These are phyloP conservation scores for Lathamus discolor DNA, from an alignment of 2,113 vertebrate genomes.

Conservation along the genomic window DNA sequence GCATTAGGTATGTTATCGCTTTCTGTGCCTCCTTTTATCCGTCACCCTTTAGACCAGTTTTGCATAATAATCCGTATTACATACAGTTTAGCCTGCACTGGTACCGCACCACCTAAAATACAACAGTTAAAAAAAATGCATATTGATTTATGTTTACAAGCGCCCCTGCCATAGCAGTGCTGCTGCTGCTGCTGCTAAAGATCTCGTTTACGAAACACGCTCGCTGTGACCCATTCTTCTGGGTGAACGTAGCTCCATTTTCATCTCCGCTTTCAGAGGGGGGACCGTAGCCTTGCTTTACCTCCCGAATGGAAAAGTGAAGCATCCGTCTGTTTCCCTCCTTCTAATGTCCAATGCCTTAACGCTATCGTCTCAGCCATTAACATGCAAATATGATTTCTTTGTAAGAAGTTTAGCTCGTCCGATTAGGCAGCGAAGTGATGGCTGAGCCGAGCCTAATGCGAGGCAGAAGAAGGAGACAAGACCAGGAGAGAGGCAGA, in stretches of 20 bases:
- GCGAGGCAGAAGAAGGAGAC: not conserved
- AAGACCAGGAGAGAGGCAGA: not conserved
- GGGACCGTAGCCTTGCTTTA: not conserved
- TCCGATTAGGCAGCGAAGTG: not conserved
- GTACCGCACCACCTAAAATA: not conserved
- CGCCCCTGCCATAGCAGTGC: not conserved
- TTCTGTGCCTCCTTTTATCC: not conserved
- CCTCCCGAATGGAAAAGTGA: not conserved
- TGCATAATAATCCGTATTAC: rapidly evolving
- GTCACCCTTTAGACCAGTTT: not conserved
- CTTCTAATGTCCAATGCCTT: not conserved
- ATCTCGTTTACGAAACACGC: not conserved
- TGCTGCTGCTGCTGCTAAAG: not conserved
- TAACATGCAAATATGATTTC: not conserved
- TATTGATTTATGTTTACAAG: not conserved
- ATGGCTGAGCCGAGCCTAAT: not conserved
- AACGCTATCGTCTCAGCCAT: not conserved
- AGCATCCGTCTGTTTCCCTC: not conserved
- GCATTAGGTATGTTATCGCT: not conserved
- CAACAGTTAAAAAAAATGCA: not conserved
- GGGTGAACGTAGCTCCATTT: rapidly evolving
- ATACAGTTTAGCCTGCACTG: not conserved
- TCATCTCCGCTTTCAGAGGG: not conserved
- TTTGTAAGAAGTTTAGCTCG: not conserved
- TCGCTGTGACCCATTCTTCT: not conserved